A percentile compares a stretch with the other conserved stretches of the same genome.
phyloP scores from a whole-genome alignment of 2,113 vertebrate genomes.

The Girardinichthys multiradiatus region DNA sequence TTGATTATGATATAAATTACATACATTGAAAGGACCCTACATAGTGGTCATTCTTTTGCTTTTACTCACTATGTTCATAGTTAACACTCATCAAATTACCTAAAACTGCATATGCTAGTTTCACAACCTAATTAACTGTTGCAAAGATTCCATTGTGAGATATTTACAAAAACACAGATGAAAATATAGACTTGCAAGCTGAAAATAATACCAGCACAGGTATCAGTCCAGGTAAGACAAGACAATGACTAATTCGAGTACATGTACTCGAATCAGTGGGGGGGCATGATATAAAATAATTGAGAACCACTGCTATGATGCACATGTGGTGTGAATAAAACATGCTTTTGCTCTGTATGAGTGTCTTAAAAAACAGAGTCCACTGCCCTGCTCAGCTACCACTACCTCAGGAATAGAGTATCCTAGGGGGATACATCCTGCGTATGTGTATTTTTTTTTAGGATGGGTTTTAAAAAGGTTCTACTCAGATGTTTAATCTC shows the following conservation, averaged over 20 bases:
- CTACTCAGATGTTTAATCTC: conserved; percentile 9
- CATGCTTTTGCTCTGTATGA: conserved; percentile 41
- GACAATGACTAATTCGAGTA: background rate
- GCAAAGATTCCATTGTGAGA: background rate
- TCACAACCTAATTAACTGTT: too few relatives aligned
- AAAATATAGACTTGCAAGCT: too few relatives aligned
- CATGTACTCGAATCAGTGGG: conserved; percentile 5
- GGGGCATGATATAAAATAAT: too few relatives aligned
- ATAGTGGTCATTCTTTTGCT: background rate
- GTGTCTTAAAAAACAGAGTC: conserved; percentile 39
- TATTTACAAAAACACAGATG: background rate
- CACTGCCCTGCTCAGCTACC: conserved; percentile 28
- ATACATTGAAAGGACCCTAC: background rate
- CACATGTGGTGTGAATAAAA: conserved; percentile 60
- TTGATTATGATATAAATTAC: background rate
- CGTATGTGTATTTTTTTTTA: conserved; percentile 7
- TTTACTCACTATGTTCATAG: background rate
- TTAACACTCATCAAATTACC: background rate
- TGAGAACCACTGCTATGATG: too few relatives aligned
- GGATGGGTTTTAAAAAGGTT: conserved; percentile 31
- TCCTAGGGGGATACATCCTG: too few relatives aligned
- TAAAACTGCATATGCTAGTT: background rate
- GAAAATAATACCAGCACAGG: background rate
- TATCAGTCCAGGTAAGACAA: background rate
- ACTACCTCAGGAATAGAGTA: conserved; percentile 47